Evolutionary conservation across 2,113 vertebrate genomes (phyloP), one percentile per base, ranked within the genome.

Genomic region (Nannobrachium achirus): DNA sequence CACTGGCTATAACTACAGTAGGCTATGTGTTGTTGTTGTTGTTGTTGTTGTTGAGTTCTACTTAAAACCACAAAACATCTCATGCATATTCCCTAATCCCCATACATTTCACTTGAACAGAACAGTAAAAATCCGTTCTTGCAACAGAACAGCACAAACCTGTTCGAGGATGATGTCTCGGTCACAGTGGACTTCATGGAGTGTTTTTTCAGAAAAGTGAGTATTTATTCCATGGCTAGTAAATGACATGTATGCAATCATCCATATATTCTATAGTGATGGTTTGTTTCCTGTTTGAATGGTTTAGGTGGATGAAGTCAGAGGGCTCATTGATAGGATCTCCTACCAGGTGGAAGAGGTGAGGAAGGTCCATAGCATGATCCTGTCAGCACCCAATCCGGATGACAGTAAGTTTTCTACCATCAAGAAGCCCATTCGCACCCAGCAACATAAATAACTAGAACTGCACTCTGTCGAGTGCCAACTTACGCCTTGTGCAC

Each of bases 331-430:
- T 55, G 87, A 93, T 57, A 95, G 93, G 78, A 94, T 99, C 63
- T 88, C 92, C 48, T 90, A 93, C 41, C 90, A 93, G 65, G 94
- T 98, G 57, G 95, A 95, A 59, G 97, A 98, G 42, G 95, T 99
- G 57, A 98, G 93, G 86, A 98, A 96, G 69, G 93, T 95, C 15
- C 96, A 99, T 89, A 97, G 97, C 90, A 92, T 91, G 84, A 97
- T 99, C 55, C 93, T 99, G 40, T 96, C 97, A 2, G 96, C 96
- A 39, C 97, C 97, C 38, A 95, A 98, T 86, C 93, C 96, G 25
- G 95, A 98, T 81, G 94, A 93, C 79, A 94, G 97, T 98, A 88
- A 92, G 96, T 91, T 41, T 19, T 59, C 19, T 52, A 13, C 51
- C 18, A 52, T 19, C 13, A 16, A 33, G 5, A 8, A 46, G 40